These are phyloP conservation scores for Rapana venosa DNA, from an alignment of 2,888 invertebrate genomes.

Conservation along the genomic window DNA sequence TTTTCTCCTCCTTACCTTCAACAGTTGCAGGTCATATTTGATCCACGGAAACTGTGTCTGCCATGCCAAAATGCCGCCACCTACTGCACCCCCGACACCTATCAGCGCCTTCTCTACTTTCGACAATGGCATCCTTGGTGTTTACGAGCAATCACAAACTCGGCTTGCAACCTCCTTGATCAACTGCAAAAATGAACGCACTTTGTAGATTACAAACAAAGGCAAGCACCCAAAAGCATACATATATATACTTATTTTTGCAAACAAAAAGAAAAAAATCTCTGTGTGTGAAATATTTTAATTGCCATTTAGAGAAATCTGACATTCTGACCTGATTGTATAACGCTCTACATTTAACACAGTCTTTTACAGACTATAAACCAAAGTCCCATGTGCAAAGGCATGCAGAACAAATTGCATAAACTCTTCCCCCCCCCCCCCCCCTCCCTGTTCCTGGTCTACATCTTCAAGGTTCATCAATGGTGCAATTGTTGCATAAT, in stretches of 20 bases:
- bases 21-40: conserved; percentile 59
- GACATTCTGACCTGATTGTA: no score
- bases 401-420: no score
- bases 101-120: conserved; percentile 56
- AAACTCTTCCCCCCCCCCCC: no score
- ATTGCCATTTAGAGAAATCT: no score
- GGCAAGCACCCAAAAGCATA: neutral
- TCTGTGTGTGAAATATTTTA: neutral
- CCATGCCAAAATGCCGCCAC: conserved; percentile 62
- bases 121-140: conserved; percentile 1
- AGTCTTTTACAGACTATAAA: no score
- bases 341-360: no score
- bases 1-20: conserved; percentile 32
- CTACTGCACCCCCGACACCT: conserved; percentile 60
- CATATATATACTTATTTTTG: neutral
- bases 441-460: no score
- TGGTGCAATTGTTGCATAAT: no score
- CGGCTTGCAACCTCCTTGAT: neutral
- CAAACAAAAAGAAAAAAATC: neutral
- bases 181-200: neutral
- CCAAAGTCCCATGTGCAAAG: no score
- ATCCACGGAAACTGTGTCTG: conserved; percentile 67
- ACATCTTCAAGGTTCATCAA: no score
- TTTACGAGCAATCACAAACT: neutral
- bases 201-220: neutral